Evolutionary conservation across 2,797 vertebrate species (phyloP).

Genomic region (Anas flavirostris): DNA sequence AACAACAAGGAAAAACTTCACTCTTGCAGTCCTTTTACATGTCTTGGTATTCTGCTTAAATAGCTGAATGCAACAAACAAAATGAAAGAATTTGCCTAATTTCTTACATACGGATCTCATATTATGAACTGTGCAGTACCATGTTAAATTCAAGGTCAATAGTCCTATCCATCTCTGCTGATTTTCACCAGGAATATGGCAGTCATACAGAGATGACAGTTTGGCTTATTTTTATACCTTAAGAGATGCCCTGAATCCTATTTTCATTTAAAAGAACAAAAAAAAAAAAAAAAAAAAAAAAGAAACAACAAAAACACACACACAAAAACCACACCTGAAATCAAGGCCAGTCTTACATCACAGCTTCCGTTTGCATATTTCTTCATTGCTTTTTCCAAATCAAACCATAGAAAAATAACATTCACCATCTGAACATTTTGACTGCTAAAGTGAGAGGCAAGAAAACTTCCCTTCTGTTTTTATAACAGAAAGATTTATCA

Average conservation of each 20-base stretch:
- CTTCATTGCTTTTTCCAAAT: not conserved
- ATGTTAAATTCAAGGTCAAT: not conserved
- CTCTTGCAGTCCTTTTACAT: not conserved
- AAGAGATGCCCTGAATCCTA: not conserved
- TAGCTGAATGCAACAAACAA: not conserved
- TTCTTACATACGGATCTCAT: not conserved
- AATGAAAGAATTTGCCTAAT: not conserved
- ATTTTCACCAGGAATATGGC: not conserved
- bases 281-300: not conserved
- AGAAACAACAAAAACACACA: no score
- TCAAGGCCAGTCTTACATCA: not conserved
- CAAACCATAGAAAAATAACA: not conserved
- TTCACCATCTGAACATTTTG: not conserved
- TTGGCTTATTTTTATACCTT: not conserved
- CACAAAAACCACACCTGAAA: not conserved
- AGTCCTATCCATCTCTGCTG: not conserved
- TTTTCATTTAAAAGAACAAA: not conserved
- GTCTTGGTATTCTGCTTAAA: not conserved
- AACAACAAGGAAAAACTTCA: not conserved
- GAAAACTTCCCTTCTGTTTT: not conserved
- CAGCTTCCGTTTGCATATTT: not conserved
- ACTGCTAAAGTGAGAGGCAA: not conserved
- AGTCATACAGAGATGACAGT: not conserved
- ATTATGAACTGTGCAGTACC: not conserved
- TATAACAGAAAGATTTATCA: conserved; percentile 21